Conservation (phyloP, 37 sponge, comb jelly and placozoan genomes). For the Theonella swinhoei region DNA sequence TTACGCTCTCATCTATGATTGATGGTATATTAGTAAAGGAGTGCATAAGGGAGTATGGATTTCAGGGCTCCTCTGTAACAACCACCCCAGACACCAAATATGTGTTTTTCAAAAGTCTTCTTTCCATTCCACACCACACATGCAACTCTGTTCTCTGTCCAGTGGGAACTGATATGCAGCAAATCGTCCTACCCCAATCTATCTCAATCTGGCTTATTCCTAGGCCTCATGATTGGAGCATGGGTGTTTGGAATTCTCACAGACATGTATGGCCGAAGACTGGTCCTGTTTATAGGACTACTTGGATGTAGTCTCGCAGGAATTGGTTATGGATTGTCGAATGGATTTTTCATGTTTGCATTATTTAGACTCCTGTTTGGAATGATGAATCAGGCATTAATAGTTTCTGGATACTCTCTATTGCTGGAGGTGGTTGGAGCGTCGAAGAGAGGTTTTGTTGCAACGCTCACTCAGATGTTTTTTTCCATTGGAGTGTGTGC, state of each 20-base stretch:
- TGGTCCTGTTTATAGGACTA: constrained; percentile 2
- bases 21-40: too few relatives aligned
- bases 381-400: not conserved
- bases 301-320: not conserved
- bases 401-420: not conserved
- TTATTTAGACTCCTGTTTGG: not conserved
- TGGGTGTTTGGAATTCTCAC: constrained; percentile 27
- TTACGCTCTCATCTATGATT: too few relatives aligned
- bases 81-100: too few relatives aligned
- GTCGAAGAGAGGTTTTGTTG: not conserved
- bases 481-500: constrained; percentile 4
- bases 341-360: not conserved
- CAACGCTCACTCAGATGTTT: not conserved
- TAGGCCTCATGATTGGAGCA: constrained; percentile 25
- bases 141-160: not conserved
- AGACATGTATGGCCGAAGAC: constrained; percentile 33
- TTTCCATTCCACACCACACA: not conserved
- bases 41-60: too few relatives aligned
- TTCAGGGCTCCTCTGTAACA: too few relatives aligned
- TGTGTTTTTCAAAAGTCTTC: not conserved
- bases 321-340: constrained; percentile 5
- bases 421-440: constrained; percentile 28
- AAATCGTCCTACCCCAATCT: constrained; percentile 4
- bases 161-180: constrained; percentile 54
- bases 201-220: constrained; percentile 34